A percentile compares a stretch with the other conserved stretches of the same genome.
These are phyloP conservation scores for Heliconius erato DNA, from an alignment of 2,888 invertebrate genomes.

Conservation along the genomic window DNA sequence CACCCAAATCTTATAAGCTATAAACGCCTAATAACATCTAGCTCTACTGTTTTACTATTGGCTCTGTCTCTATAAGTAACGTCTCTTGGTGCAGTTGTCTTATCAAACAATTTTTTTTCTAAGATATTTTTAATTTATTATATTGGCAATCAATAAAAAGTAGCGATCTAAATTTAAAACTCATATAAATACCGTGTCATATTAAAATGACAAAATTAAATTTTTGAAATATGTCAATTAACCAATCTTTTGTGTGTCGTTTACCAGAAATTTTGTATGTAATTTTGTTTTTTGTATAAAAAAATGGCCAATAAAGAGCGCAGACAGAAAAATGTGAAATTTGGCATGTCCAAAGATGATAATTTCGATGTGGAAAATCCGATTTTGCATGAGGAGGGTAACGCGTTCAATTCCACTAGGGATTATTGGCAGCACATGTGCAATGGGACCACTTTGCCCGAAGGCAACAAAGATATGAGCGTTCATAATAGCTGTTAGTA, in stretches of 20 bases:
- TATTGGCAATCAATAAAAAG: slow-evolving; percentile 12
- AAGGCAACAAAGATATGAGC: slow-evolving; percentile 57
- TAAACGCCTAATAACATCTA: too few species aligned
- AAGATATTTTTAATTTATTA: background rate
- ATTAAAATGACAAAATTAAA: background rate
- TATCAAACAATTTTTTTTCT: too few species aligned
- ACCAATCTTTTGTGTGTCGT: slow-evolving; percentile 53
- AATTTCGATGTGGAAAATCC: slow-evolving; percentile 63
- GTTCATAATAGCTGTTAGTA: slow-evolving; percentile 58
- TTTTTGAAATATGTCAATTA: slow-evolving; percentile 35
- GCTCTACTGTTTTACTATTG: too few species aligned
- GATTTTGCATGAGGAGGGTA: slow-evolving; percentile 64
- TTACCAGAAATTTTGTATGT: slow-evolving; percentile 62
- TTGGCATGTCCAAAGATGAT: slow-evolving; percentile 76
- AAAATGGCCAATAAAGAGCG: slow-evolving; percentile 68
- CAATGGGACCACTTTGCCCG: slow-evolving; percentile 51
- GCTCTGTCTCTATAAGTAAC: too few species aligned
- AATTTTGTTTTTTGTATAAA: slow-evolving; percentile 45
- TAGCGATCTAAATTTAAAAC: slow-evolving; percentile 38
- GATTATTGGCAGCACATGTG: slow-evolving; percentile 77
- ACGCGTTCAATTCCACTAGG: slow-evolving; percentile 67
- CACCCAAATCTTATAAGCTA: too few species aligned
- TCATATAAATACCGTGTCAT: background rate
- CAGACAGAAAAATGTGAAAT: slow-evolving; percentile 72
- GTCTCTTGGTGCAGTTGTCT: too few species aligned